phyloP scores from a whole-genome alignment of 92 coral and sea anemone species.

The Nematostella vectensis region DNA sequence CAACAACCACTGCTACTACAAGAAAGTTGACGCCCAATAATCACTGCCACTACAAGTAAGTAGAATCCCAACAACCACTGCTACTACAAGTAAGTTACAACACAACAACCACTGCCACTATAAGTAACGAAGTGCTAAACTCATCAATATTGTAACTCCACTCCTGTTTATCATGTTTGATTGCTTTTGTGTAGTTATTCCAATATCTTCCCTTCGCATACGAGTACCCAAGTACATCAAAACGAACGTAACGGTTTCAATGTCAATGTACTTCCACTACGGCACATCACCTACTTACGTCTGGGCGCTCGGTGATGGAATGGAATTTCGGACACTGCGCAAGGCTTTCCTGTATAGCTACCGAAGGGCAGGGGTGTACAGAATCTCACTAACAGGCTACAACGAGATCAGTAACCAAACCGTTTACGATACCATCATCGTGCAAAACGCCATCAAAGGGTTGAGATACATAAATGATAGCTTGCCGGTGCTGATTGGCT shows the following conservation, averaged over 20 bases:
- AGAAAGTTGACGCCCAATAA: too few species aligned
- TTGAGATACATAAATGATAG: not conserved
- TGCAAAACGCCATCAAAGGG: constrained; percentile 17
- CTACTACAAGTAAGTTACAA: too few species aligned
- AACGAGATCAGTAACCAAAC: constrained; percentile 23
- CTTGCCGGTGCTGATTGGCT: not conserved
- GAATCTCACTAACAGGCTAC: constrained; percentile 5
- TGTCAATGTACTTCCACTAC: constrained; percentile 18
- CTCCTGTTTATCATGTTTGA: too few species aligned
- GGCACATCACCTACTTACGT: constrained; percentile 23
- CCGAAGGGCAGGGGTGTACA: constrained; percentile 20
- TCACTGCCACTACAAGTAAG: too few species aligned
- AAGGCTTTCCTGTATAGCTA: constrained; percentile 7
- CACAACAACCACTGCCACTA: too few species aligned
- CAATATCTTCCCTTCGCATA: constrained; percentile 15
- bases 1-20: too few species aligned
- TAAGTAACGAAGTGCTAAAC: too few species aligned
- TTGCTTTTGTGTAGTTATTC: constrained; percentile 13
- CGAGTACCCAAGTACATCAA: constrained; percentile 1
- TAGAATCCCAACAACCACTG: too few species aligned
- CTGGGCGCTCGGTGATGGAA: constrained; percentile 25
- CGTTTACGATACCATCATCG: not conserved
- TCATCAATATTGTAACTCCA: too few species aligned
- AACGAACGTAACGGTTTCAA: not conserved
- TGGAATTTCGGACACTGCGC: not conserved